Evolutionary conservation across 2,888 invertebrate genomes (phyloP).

Genomic region (Celastrina argiolus): DNA sequence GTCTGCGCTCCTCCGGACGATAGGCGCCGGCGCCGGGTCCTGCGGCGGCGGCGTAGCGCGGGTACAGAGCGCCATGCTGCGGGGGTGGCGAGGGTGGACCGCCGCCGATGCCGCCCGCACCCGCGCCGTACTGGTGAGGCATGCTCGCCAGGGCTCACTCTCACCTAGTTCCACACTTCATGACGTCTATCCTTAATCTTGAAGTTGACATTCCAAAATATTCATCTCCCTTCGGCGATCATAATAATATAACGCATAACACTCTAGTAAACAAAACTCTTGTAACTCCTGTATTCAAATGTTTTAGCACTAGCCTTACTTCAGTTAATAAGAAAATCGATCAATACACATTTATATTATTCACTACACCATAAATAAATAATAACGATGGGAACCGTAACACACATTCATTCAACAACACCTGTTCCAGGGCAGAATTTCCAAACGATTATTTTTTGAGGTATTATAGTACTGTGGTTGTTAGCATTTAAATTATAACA

Average conservation of each 20-base stretch:
- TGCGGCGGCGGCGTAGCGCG: slow-evolving; percentile 80
- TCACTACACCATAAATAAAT: slow-evolving; percentile 68
- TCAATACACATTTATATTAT: slow-evolving; percentile 73
- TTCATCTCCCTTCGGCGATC: slow-evolving; percentile 36
- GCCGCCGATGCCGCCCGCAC: slow-evolving; percentile 83
- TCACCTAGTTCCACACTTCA: slow-evolving; percentile 59
- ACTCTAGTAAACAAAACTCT: slow-evolving; percentile 36
- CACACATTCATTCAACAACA: slow-evolving; percentile 85
- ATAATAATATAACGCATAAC: slow-evolving; percentile 34
- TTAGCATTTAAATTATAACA: neutral
- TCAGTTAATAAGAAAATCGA: slow-evolving; percentile 37
- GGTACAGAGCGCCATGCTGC: slow-evolving; percentile 77
- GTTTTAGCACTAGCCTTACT: slow-evolving; percentile 23
- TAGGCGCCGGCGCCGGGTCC: slow-evolving; percentile 79
- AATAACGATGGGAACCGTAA: slow-evolving; percentile 72
- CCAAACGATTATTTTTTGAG: slow-evolving; percentile 65
- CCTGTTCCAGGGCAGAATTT: slow-evolving; percentile 85
- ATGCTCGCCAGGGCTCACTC: slow-evolving; percentile 78
- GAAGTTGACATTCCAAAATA: slow-evolving; percentile 37
- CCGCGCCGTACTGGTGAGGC: slow-evolving; percentile 89
- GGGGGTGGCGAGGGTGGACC: slow-evolving; percentile 86
- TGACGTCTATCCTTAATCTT: slow-evolving; percentile 38
- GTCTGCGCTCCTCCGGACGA: slow-evolving; percentile 87
- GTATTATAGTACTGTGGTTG: neutral
- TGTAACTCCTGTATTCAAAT: slow-evolving; percentile 40